Base-by-base conservation (phyloP, 53 echinoderm and acorn worm species). In the Luidia sarsii region DNA sequence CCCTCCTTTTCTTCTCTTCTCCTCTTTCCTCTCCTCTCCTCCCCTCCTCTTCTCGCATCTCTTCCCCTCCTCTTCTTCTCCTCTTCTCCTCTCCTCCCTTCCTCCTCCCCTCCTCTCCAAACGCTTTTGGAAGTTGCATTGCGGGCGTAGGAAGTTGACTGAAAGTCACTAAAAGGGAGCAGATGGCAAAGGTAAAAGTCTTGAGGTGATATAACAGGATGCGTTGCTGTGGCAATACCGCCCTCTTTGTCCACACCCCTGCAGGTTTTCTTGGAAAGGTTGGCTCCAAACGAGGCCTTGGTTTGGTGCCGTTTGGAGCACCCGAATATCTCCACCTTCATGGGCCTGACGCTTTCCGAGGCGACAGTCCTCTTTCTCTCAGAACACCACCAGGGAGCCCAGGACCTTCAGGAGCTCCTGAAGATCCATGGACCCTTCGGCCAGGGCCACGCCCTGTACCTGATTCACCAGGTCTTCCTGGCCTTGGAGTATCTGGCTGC, bases 401-500 rank as follows among this genome's bases (percentile, higher is more conserved):
- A 39, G 25, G 32, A 56, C n/a, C 37, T 55, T 5, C 45, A 33
- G 30, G 3, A 19, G 30, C 39, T 53, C 0, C 34, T 43, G 14
- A 1, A 55, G 6, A 15, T 1, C 0, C 19, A 64, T n/a, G 18
- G 0, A 3, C 54, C 57, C 28, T 24, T 49, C 5, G 68, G 70
- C 4, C 66, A 48, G 13, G 65, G 38, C 27, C 31, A 57, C 15
- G 30, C 70, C 10, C 28, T 82, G 54, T 7, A 10, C 7, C 2
- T 65, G 33, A 55, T 80, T 18, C n/a, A 48, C 22, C 86, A 79
- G 20, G 31, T 86, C n/a, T 29, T 86, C 1, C 19, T 24, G 7
- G 67, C 65, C 7, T 24, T 86, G 3, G 19, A 14, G 30, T 80
- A 41, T 29, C 48, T 86, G 2, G 68, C 57, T 24, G 39, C 48